phyloP scores from a whole-genome alignment of 2,113 vertebrate genomes.

The Mola mola region DNA sequence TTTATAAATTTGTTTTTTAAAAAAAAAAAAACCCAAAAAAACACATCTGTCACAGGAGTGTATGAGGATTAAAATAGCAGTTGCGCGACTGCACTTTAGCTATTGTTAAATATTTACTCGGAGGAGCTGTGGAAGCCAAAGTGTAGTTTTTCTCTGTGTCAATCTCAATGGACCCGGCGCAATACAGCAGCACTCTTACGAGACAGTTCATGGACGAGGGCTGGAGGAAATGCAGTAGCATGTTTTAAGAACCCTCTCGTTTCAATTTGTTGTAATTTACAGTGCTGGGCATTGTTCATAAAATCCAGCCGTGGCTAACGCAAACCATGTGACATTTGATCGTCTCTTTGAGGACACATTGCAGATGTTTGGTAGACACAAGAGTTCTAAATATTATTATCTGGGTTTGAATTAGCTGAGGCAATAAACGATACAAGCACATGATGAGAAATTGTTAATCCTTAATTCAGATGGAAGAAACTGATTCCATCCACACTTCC shows the following conservation, averaged over 20 bases:
- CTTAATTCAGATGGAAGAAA: too few species aligned
- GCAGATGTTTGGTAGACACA: too few species aligned
- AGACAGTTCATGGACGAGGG: slow-evolving; percentile 25
- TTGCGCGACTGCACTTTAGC: slow-evolving; percentile 57
- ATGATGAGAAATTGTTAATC: not conserved
- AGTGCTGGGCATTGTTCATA: too few species aligned
- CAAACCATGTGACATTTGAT: too few species aligned
- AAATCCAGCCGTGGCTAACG: too few species aligned
- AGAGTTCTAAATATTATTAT: not conserved
- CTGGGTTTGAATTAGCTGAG: not conserved
- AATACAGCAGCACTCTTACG: slow-evolving; percentile 6
- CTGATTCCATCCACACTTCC: too few species aligned
- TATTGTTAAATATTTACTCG: slow-evolving; percentile 71
- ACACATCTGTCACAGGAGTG: slow-evolving; percentile 56
- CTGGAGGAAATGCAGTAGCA: slow-evolving; percentile 8
- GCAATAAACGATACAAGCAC: not conserved
- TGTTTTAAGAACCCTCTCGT: slow-evolving; percentile 11
- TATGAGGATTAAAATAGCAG: slow-evolving; percentile 71
- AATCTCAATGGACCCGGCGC: slow-evolving; percentile 35
- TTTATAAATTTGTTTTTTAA: slow-evolving; percentile 47
- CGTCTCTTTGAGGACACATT: too few species aligned
- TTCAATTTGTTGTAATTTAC: slow-evolving; percentile 18
- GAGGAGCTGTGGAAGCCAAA: slow-evolving; percentile 48
- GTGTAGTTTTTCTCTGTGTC: slow-evolving; percentile 39
- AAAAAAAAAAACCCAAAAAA: slow-evolving; percentile 18